phyloP scores from a whole-genome alignment of 23 tunicate genomes.

The Trididemnum nubilum region DNA sequence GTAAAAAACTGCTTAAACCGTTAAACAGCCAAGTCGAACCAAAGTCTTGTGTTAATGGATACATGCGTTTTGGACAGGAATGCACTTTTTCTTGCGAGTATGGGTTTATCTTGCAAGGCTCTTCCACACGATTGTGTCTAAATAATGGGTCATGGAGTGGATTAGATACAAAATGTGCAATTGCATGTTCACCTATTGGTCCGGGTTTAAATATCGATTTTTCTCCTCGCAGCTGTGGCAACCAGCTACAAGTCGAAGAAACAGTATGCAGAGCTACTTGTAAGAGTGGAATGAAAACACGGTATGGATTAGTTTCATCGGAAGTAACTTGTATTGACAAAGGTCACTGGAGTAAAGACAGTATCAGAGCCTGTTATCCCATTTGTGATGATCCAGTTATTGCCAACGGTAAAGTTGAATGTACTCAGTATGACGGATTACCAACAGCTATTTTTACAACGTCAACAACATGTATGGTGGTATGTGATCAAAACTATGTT shows the following conservation, averaged over 20 bases:
- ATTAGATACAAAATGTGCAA: slow-evolving; percentile 18
- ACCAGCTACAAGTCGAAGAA: background rate
- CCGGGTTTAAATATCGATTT: background rate
- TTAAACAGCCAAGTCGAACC: slow-evolving; percentile 44
- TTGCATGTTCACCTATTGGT: slow-evolving; percentile 22
- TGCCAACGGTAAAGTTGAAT: slow-evolving; percentile 27
- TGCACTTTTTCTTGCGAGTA: slow-evolving; percentile 54
- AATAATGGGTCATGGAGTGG: slow-evolving; percentile 53
- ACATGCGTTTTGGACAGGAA: slow-evolving; percentile 31
- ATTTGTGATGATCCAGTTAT: slow-evolving; percentile 26
- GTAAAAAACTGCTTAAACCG: slow-evolving; percentile 37
- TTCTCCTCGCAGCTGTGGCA: slow-evolving; percentile 25
- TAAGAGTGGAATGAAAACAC: background rate
- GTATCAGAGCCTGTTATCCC: slow-evolving; percentile 22
- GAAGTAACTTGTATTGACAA: slow-evolving; percentile 5
- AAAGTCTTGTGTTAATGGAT: slow-evolving; percentile 47
- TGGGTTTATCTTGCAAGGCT: slow-evolving; percentile 29
- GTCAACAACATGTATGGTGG: slow-evolving; percentile 21
- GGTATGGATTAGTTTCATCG: background rate
- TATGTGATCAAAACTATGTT: slow-evolving; percentile 39
- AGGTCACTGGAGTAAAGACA: slow-evolving; percentile 41
- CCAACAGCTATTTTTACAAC: background rate
- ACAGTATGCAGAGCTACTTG: slow-evolving; percentile 38
- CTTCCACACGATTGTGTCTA: slow-evolving; percentile 22
- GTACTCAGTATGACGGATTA: background rate